A percentile compares a stretch with the other conserved stretches of the same genome.
Conservation (phyloP, 2,113 vertebrate species). For the Passer montanus region DNA sequence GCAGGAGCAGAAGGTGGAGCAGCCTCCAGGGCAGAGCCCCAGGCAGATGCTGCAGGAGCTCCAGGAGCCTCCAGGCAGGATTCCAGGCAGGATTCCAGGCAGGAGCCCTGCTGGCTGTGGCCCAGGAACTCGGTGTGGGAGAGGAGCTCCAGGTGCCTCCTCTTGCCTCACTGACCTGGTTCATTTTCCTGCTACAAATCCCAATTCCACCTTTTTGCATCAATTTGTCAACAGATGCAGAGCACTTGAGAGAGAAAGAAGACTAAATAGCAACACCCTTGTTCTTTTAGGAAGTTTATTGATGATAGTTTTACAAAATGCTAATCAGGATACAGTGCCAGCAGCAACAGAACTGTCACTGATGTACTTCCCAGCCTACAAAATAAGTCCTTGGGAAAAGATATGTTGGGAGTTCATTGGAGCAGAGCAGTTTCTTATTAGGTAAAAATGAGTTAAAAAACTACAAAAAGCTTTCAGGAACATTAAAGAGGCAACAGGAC, state of each 20-base stretch:
- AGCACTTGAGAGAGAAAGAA: slow-evolving; percentile 18
- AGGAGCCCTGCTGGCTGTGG: not conserved
- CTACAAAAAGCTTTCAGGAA: not conserved
- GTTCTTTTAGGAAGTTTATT: slow-evolving; percentile 62
- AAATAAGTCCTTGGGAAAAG: not conserved
- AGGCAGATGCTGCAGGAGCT: not conserved
- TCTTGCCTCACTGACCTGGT: not conserved
- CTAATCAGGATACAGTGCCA: not conserved
- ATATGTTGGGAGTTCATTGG: not conserved
- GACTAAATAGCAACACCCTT: not conserved
- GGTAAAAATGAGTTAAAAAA: not conserved
- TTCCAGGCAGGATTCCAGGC: not conserved
- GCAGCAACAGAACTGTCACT: not conserved
- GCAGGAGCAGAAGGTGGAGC: not conserved
- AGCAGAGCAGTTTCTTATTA: not conserved
- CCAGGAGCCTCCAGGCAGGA: not conserved
- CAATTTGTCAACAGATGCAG: not conserved
- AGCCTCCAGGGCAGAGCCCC: not conserved
- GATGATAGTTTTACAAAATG: not conserved
- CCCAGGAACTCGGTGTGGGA: not conserved
- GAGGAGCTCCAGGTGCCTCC: not conserved
- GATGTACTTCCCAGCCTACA: not conserved
- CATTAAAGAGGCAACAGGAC: not conserved
- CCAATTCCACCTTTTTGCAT: not conserved
- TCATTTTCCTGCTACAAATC: not conserved